Evolutionary conservation across 2,888 invertebrate species (phyloP), one percentile per base, ranked within the genome.

Genomic region (Drosophila vallismaia): DNA sequence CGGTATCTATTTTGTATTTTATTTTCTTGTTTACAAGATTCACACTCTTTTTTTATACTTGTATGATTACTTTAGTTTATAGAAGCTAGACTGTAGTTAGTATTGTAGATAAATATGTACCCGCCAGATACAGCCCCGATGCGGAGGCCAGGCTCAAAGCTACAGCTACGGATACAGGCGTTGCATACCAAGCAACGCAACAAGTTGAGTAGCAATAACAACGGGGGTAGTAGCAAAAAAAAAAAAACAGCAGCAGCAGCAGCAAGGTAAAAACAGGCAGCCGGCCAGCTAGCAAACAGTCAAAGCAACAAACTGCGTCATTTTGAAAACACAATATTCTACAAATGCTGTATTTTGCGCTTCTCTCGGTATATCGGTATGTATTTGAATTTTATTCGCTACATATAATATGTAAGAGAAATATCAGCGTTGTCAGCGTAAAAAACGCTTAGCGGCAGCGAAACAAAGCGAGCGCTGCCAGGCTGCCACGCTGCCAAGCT

Each of bases 231-330:
- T 2, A 14, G 14, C 14, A 14, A 14, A 14, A 14, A 42, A 42
- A n/a, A 14, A 36, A 33, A 36, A 38, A 28, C 5, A 49, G 29
- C n/a, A 4, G 46, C 5, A 49, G 29, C n/a, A 4, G 46, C 45
- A 52, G 36, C 64, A 64, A 64, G 54, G 64, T 64, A 52, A 64
- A 64, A 40, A 40, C 3, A 40, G 33, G 7, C 33, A 33, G 33
- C n/a, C 10, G 36, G 36, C n/a, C 33, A 42, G 63, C 28, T 28
- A 28, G 45, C 51, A 60, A 60, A 14, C 12, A 50, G 42, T 42
- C 45, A 53, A 49, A 71, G 55, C 42, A 45, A 66, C 33, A 66
- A 76, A 81, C 81, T 84, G 79, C 81, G 81, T 81, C 79, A 81
- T 81, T 78, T 83, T 80, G 63, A 74, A 71, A 56, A 75, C 68